Conservation (phyloP, 2,888 invertebrate genomes). For the Cryptops parisi region DNA sequence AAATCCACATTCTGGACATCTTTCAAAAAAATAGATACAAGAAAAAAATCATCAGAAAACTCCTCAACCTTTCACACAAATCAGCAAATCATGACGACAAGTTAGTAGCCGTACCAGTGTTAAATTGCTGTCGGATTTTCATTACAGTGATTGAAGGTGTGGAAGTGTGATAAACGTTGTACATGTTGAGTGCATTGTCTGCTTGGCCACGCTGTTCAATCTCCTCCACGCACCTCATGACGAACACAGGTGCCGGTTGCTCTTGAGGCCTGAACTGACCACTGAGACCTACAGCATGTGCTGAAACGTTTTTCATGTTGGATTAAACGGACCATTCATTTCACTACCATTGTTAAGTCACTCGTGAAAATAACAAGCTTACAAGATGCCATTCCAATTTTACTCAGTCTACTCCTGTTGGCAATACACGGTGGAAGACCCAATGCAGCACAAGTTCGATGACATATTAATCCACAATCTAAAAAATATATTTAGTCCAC, state of each 20-base stretch:
- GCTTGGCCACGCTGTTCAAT: slow-evolving; percentile 43
- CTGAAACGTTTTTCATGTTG: too few species aligned
- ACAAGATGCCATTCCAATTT: slow-evolving; percentile 7
- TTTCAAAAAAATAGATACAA: slow-evolving; percentile 8
- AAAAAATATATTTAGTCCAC: slow-evolving; percentile 19
- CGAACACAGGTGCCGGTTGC: slow-evolving; percentile 43
- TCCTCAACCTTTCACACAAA: neutral
- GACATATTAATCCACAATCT: slow-evolving; percentile 55
- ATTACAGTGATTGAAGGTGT: slow-evolving; percentile 44
- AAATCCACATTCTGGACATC: slow-evolving; percentile 32
- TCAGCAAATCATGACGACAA: neutral
- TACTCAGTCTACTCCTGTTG: slow-evolving; percentile 29
- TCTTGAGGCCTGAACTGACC: slow-evolving; percentile 44
- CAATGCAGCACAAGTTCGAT: slow-evolving; percentile 51
- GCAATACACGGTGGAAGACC: slow-evolving; percentile 43
- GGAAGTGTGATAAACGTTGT: slow-evolving; percentile 49
- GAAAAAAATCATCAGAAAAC: neutral
- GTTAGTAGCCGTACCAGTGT: slow-evolving; percentile 20
- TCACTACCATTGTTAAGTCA: too few species aligned
- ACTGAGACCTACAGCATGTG: slow-evolving; percentile 49
- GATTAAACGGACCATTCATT: too few species aligned
- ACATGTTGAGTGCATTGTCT: slow-evolving; percentile 43
- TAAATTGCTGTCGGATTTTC: slow-evolving; percentile 37
- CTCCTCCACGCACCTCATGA: slow-evolving; percentile 44
- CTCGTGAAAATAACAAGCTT: neutral